Percentiles rank a stretch among this genome's conserved stretches.
Conservation (phyloP, 2,888 invertebrate species). For the Morpho helenor region DNA sequence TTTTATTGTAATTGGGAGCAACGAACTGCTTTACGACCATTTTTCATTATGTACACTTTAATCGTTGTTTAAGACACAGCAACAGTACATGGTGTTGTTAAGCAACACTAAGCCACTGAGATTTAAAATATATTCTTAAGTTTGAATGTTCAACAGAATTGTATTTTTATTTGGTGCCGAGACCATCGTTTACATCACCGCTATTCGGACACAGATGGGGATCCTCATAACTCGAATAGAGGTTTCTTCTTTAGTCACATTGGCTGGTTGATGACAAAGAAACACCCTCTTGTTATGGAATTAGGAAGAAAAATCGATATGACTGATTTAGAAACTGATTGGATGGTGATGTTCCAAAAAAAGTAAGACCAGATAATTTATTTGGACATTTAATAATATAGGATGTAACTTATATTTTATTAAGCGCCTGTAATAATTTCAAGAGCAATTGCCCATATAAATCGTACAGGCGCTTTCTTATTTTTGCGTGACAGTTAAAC, state of each 20-base stretch:
- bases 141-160: conserved; percentile 77
- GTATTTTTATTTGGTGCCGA: conserved; percentile 86
- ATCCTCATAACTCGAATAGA: conserved; percentile 88
- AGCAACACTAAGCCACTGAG: too few species aligned
- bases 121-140: too few species aligned
- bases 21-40: too few species aligned
- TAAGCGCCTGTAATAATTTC: too few species aligned
- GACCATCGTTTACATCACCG: conserved; percentile 91
- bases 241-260: conserved; percentile 94
- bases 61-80: neutral
- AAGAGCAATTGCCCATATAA: too few species aligned
- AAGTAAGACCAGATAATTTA: conserved; percentile 70
- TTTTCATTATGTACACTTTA: too few species aligned
- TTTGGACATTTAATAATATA: too few species aligned
- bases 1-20: neutral
- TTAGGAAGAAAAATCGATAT: conserved; percentile 85
- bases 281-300: conserved; percentile 86
- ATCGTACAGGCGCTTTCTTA: too few species aligned
- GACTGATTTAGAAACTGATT: conserved; percentile 86
- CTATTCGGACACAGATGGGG: conserved; percentile 83
- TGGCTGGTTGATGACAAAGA: conserved; percentile 89
- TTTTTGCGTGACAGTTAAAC: too few species aligned
- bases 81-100: too few species aligned
- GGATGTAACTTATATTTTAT: too few species aligned
- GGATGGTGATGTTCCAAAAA: conserved; percentile 86